Base-by-base conservation (phyloP, 2,888 invertebrate species). In the Drosophila suboccidentalis region DNA sequence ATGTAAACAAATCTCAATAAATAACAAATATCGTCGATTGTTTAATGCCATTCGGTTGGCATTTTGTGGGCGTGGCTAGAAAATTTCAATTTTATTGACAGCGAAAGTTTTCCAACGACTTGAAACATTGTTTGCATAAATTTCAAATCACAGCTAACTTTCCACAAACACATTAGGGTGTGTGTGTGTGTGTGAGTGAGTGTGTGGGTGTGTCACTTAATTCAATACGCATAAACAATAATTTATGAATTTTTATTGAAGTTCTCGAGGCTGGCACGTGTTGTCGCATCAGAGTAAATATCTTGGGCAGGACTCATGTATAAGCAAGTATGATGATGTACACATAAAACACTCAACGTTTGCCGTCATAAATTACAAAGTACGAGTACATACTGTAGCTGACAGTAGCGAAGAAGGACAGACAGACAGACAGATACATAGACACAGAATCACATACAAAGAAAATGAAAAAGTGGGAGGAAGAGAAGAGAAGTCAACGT, bases 1-100 rank as follows among this genome's bases (percentile, higher is more conserved):
- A 73, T 84, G 82, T 78, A 84, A 84, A 82, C 84, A 84, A 84
- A 78, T 81, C 81, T 76, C 81, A 81, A 82, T 82, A 82, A 81
- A 82, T 78, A 81, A 68, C 76, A 81, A 84, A 84, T 68, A 84
- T 65, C 29, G 44, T 44, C 10, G 39, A 53, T 65, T 60, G 65
- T 72, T 58, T 57, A 38, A 38, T 38, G n/a, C n/a, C 8, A 9
- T 39, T 17, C 26, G 13, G 34, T 46, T 46, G 73, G 59, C 73
- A 62, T 59, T 63, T 72, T 26, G 67, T 63, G 69, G 64, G 64
- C 57, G 55, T 71, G 77, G 54, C 72, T 71, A 65, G 46, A 61
- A 76, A 68, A 79, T 74, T 70, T 60, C 79, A 75, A 80, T 80
- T 82, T 82, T 82, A 85, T 85, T 87, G 87, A 80, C 84, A 80